Conservation (phyloP, 2,113 vertebrate species). For the Muntiacus muntjak region DNA sequence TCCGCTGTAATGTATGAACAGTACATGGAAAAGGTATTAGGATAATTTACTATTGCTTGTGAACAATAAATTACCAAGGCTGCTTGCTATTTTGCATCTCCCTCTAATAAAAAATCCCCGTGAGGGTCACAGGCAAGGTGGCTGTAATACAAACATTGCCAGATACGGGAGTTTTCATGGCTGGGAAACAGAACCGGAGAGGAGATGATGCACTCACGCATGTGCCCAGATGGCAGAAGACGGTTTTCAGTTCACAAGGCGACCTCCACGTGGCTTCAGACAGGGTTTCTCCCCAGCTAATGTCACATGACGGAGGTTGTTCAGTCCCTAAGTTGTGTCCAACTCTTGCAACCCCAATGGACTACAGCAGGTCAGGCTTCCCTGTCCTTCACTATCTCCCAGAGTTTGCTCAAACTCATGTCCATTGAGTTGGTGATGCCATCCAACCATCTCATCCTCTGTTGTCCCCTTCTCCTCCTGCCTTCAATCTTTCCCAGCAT, state of each 20-base stretch:
- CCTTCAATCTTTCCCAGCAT: background rate
- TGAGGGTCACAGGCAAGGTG: background rate
- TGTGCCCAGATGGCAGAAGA: fast-evolving
- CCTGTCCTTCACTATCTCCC: background rate
- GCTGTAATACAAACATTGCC: background rate
- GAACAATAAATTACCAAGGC: conserved; percentile 56
- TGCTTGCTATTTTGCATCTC: conserved; percentile 51
- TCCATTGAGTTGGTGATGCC: background rate
- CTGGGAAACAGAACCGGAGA: background rate
- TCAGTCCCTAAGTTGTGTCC: background rate
- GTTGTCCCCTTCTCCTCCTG: background rate
- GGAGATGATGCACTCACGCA: fast-evolving
- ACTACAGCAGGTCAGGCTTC: background rate
- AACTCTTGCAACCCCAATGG: background rate
- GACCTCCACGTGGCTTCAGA: background rate
- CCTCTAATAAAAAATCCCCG: conserved; percentile 37
- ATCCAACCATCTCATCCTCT: background rate
- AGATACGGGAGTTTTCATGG: background rate
- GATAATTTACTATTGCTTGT: conserved; percentile 33
- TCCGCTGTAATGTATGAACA: background rate
- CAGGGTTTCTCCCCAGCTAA: background rate
- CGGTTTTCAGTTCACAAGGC: background rate
- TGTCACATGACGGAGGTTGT: background rate
- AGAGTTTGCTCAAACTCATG: background rate
- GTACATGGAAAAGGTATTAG: background rate